Evolutionary conservation across 2,888 invertebrate species (phyloP), one percentile per base, ranked within the genome.

Genomic region (Drosophila recens): DNA sequence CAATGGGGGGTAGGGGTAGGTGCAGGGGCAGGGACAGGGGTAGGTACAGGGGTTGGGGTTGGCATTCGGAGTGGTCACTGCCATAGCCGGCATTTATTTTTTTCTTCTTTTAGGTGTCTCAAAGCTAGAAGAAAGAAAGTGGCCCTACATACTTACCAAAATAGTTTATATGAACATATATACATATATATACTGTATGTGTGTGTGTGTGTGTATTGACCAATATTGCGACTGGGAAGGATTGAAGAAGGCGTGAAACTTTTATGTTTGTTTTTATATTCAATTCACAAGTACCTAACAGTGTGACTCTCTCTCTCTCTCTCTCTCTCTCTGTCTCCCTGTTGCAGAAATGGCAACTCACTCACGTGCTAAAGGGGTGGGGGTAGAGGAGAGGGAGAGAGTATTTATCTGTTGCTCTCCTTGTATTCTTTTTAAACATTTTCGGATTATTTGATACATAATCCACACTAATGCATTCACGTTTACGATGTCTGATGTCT

Each of bases 191-290:
- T 51, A 13, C 34, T 34, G 38, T 46, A 36, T 36, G 34, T 33
- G 48, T 58, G 51, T 27, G 46, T 36, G 30, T 33, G 52, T 58
- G 54, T 27, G 36, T 58, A 72, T 62, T 79, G 68, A 63, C 75
- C 62, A 79, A 68, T 42, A 61, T 80, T 68, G 49, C 36, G 57
- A 59, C 66, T 82, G 58, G 42, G 23, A 23, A 38, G 58, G 57
- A 23, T 40, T n/a, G 20, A 43, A 65, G 63, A 72, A 71, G 75
- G 75, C 83, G 82, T 89, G 68, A 88, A 90, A 90, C 72, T 85
- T 90, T 90, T 80, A 87, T 87, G 80, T 80, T 87, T 89, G 82
- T 87, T 90, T 89, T 90, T 90, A 85, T 90, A 81, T 90, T 85
- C 87, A 83, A 90, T 87, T 89, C 81, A 76, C 71, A 87, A 89